Conservation (phyloP, 2,113 vertebrate species). For the Mesoclemmys tuberculata region DNA sequence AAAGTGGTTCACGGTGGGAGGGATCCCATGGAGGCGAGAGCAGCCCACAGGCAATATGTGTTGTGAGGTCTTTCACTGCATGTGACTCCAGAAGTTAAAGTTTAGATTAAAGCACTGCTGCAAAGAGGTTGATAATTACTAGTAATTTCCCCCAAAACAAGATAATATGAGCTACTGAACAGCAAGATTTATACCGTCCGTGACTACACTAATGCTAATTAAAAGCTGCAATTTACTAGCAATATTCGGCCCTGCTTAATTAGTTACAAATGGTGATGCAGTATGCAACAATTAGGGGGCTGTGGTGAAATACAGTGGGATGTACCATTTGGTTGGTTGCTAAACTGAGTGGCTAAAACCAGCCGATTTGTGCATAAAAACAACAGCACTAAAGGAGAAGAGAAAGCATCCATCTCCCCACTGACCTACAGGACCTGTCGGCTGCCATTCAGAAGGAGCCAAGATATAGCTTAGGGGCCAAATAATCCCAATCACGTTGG, state of each 20-base stretch:
- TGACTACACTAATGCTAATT: not conserved
- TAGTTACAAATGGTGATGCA: not conserved
- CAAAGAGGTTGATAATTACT: not conserved
- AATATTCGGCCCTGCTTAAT: not conserved
- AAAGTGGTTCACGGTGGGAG: accelerated
- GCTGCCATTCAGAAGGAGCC: accelerated
- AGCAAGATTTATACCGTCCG: not conserved
- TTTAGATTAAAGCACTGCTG: not conserved
- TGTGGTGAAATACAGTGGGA: not conserved
- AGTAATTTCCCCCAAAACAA: accelerated
- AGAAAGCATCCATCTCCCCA: not conserved
- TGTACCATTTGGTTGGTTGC: not conserved
- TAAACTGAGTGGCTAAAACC: accelerated
- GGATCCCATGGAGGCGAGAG: accelerated
- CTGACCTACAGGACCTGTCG: not conserved
- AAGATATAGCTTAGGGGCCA: accelerated
- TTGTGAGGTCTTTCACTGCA: not conserved
- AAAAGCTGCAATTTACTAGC: not conserved
- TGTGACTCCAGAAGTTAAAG: accelerated
- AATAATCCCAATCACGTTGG: not conserved
- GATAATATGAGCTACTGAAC: not conserved
- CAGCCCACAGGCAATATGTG: not conserved
- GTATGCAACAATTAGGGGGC: not conserved
- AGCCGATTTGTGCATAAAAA: accelerated
- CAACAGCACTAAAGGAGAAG: not conserved